Conservation (phyloP, 92 coral and sea anemone genomes). For the Palythoa heliodiscus region DNA sequence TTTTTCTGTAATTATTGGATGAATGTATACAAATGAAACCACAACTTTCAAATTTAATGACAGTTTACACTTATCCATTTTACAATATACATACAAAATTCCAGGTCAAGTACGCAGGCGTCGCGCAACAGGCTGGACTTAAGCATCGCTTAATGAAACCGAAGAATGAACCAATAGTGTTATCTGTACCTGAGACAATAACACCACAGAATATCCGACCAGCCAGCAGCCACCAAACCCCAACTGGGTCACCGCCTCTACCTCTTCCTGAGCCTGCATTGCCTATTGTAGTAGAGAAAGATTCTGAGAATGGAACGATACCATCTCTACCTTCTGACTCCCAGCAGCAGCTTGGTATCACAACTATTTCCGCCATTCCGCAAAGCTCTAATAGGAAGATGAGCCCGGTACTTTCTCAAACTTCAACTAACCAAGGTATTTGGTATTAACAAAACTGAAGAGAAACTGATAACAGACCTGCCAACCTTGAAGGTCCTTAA, state of each 20-base stretch:
- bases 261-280: constrained; percentile 17
- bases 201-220: background rate
- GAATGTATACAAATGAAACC: too few species aligned
- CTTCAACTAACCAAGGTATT: background rate
- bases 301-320: constrained; percentile 15
- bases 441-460: background rate
- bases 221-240: background rate
- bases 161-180: constrained; percentile 13
- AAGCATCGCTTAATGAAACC: background rate
- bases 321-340: constrained; percentile 32
- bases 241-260: background rate
- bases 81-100: background rate
- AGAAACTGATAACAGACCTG: too few species aligned
- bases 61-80: too few species aligned
- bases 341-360: background rate
- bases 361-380: constrained; percentile 9
- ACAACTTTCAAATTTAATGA: too few species aligned
- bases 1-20: too few species aligned
- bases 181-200: constrained; percentile 20
- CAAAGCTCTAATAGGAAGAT: constrained; percentile 10
- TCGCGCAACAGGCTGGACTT: constrained; percentile 3
- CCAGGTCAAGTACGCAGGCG: constrained; percentile 24
- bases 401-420: background rate
- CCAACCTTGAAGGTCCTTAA: too few species aligned
- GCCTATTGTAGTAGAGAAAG: constrained; percentile 18